phyloP scores from a whole-genome alignment of 2,888 invertebrate species.

The Euphydryas editha region DNA sequence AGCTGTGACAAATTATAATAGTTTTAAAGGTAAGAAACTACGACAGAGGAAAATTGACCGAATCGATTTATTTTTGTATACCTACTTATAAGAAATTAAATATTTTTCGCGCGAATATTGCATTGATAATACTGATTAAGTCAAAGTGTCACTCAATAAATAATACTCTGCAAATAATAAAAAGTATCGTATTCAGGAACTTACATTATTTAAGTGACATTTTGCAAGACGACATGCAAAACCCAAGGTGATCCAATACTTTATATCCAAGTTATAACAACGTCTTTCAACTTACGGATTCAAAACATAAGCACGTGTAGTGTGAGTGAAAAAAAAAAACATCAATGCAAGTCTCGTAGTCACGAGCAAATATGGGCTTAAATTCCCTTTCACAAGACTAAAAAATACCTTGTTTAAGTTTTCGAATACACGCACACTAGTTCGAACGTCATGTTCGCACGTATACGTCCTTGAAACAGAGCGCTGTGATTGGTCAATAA shows the following conservation, averaged over 20 bases:
- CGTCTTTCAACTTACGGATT: constrained; percentile 46
- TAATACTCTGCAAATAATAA: not conserved
- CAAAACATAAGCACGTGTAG: constrained; percentile 47
- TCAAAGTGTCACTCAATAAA: not conserved
- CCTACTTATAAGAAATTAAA: too few species aligned
- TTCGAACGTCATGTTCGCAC: constrained; percentile 1
- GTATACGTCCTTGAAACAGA: constrained; percentile 48
- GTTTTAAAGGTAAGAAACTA: not conserved
- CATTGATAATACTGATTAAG: too few species aligned
- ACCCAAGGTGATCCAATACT: constrained; percentile 38
- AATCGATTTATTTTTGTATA: too few species aligned
- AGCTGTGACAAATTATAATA: not conserved
- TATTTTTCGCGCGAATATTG: too few species aligned
- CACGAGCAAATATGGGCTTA: constrained; percentile 28
- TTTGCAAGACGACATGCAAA: constrained; percentile 23
- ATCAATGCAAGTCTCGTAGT: constrained; percentile 25
- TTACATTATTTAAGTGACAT: constrained; percentile 26
- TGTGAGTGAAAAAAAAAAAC: constrained; percentile 3
- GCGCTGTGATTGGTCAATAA: constrained; percentile 46
- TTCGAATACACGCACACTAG: constrained; percentile 24
- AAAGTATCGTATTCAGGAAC: constrained; percentile 2
- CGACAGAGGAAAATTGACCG: too few species aligned
- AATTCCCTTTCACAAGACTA: constrained; percentile 17
- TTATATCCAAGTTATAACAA: constrained; percentile 30
- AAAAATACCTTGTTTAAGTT: constrained; percentile 26